Evolutionary conservation across 2,888 invertebrate genomes (phyloP).

Genomic region (Phlogophora meticulosa): DNA sequence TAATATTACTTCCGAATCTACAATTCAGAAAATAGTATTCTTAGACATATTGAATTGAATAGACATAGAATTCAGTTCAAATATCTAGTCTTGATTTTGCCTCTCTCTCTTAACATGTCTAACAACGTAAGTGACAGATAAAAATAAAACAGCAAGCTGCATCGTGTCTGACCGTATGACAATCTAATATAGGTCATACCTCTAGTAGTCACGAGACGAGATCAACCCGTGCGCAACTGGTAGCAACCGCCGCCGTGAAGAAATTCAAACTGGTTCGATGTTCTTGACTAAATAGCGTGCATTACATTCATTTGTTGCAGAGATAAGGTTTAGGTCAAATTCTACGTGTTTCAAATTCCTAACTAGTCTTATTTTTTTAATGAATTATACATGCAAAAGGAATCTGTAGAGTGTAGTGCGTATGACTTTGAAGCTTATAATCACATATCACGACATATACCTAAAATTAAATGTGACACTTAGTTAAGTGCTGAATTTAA

Average conservation of each 20-base stretch:
- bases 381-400: neutral
- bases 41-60: no score
- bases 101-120: conserved; percentile 28
- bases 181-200: conserved; percentile 60
- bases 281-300: conserved; percentile 51
- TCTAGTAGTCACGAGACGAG: conserved; percentile 48
- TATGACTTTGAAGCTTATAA: conserved; percentile 8
- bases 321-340: conserved; percentile 56
- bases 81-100: neutral
- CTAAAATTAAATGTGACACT: conserved; percentile 5
- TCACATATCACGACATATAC: conserved; percentile 3
- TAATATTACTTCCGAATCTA: no score
- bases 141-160: conserved; percentile 63
- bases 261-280: conserved; percentile 58
- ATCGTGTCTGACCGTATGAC: conserved; percentile 55
- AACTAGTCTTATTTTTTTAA: conserved; percentile 16
- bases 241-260: conserved; percentile 45
- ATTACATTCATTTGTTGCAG: conserved; percentile 41
- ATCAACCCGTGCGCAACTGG: conserved; percentile 58
- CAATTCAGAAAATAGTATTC: no score
- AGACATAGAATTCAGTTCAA: neutral
- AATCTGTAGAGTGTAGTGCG: neutral
- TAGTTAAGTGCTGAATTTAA: conserved; percentile 1
- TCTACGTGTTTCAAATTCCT: conserved; percentile 30
- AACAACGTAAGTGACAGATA: conserved; percentile 44